A percentile compares a stretch with the other conserved stretches of the same genome.
These are phyloP conservation scores for Acleris laterana DNA, from an alignment of 2,888 invertebrate genomes.

Conservation along the genomic window DNA sequence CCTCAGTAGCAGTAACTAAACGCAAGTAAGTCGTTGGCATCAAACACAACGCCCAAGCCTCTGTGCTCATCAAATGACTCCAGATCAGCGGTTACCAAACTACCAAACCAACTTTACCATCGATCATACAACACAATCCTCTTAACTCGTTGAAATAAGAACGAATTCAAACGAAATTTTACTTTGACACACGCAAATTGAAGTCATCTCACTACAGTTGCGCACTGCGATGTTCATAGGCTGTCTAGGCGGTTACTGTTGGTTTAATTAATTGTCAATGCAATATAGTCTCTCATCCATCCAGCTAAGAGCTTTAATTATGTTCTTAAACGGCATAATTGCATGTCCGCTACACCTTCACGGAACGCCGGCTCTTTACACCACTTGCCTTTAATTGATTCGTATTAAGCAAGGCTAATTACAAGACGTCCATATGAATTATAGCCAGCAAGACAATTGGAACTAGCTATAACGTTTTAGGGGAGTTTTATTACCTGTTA, in stretches of 20 bases:
- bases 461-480: constrained; percentile 34
- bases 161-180: neutral
- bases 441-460: constrained; percentile 41
- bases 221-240: constrained; percentile 18
- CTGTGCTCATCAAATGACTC: constrained; percentile 14
- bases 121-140: neutral
- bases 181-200: constrained; percentile 5
- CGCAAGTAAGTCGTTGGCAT: constrained; percentile 13
- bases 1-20: neutral
- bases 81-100: constrained; percentile 14
- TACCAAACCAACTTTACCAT: neutral
- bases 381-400: constrained; percentile 50
- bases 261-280: neutral
- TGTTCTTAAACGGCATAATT: constrained; percentile 7
- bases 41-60: constrained; percentile 8
- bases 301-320: constrained; percentile 15
- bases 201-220: constrained; percentile 19
- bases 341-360: constrained; percentile 35
- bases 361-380: constrained; percentile 34
- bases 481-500: constrained; percentile 43
- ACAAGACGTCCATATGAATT: constrained; percentile 35
- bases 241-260: neutral
- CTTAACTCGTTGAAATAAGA: neutral
- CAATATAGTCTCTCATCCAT: neutral
- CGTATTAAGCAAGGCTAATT: constrained; percentile 49